Evolutionary conservation across 2,113 vertebrate species (phyloP), one percentile per base, ranked within the genome.

Genomic region (Thalassarche chlororhynchos): DNA sequence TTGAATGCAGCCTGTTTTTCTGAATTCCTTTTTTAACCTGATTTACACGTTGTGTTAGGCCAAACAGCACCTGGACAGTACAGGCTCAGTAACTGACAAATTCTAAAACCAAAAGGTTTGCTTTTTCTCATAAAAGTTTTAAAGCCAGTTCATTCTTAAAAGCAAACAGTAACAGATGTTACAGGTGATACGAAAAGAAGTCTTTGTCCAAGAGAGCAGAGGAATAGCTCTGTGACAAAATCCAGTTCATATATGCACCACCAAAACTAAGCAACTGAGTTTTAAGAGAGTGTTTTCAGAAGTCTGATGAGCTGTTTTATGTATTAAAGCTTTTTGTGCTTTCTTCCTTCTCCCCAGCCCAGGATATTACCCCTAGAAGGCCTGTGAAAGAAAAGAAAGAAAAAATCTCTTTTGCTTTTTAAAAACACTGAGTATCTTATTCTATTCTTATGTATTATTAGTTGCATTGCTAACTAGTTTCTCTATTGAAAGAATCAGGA

Each of bases 211-310:
- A 72, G 49, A 70, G 21, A 97, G 31, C 29, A 70, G 14, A 70
- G 10, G 69, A 89, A 72, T 34, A 76, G 14, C 34, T 85, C 51
- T 84, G 34, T 71, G 62, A 69, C 77, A 91, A 95, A 96, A 74
- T 78, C 55, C 58, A 88, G 16, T 15, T 96, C 61, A 78, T 58
- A 80, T 55, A 19, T 84, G 38, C 71, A 81, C 24, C 36, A 84
- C 54, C 36, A 90, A 88, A 83, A 76, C 32, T n/a, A 86, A 78
- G 72, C 0, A 0, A 84, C 16, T 65, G 34, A 68, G 61, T 87
- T 93, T 89, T 65, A 84, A 84, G 57, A 78, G 44, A 74, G 12
- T 32, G 49, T 88, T 93, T 92, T 92, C 85, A 93, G 72, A 97
- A 81, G 79, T 46, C 84, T 87, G 64, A 79, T 60, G 42, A 77